A percentile compares a stretch with the other conserved stretches of the same genome.
These are phyloP conservation scores for Characodon lateralis DNA, from an alignment of 2,797 vertebrate species.

Conservation along the genomic window DNA sequence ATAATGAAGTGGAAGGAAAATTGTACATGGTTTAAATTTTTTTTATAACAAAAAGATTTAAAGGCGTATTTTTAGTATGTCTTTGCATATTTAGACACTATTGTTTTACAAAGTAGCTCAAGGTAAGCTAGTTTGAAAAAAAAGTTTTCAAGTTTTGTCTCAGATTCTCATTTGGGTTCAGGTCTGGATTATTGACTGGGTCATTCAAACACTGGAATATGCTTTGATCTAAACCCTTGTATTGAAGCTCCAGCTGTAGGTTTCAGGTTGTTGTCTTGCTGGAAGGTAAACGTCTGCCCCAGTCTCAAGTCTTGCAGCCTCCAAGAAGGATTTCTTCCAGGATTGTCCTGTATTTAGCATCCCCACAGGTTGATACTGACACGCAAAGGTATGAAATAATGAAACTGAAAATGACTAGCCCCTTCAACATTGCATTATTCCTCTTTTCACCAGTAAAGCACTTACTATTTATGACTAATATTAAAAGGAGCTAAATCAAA, in stretches of 20 bases:
- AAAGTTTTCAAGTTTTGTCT: not conserved
- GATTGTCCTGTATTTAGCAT: not conserved
- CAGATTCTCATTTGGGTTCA: not conserved
- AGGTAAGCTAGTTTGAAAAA: not conserved
- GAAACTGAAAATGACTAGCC: not conserved
- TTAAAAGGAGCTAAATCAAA: not conserved
- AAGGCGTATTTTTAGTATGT: too few relatives aligned
- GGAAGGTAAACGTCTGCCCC: not conserved
- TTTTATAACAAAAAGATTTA: not conserved
- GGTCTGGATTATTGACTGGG: not conserved
- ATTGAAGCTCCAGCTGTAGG: not conserved
- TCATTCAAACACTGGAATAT: not conserved
- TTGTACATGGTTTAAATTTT: not conserved
- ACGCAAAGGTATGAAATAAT: not conserved
- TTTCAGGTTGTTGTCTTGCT: not conserved
- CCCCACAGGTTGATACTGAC: not conserved
- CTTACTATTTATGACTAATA: not conserved
- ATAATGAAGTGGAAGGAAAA: not conserved
- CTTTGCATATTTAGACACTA: too few relatives aligned
- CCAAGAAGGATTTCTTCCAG: not conserved
- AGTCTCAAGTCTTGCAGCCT: not conserved
- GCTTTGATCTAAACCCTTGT: not conserved
- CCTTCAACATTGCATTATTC: not conserved
- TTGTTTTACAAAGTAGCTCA: too few relatives aligned
- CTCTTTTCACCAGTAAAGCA: not conserved